Base-by-base conservation (phyloP, 1,140 invertebrate genomes). In the Drosophila setifemur region DNA sequence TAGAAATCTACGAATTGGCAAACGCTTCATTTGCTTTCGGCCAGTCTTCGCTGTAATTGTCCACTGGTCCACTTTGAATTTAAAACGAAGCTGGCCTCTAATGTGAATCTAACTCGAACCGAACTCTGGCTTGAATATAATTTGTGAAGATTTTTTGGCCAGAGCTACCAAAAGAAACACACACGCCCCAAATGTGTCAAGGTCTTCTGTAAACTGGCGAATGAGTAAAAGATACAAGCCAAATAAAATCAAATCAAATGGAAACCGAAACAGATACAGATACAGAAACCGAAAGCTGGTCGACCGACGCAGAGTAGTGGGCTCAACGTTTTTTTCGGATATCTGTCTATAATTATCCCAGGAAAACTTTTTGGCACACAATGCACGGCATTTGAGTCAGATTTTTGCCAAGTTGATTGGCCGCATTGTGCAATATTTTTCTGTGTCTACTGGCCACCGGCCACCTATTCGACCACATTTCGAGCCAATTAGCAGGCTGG, bases 191-290 rank as follows among this genome's bases (percentile, higher is more conserved):
- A 81, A 86, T 86, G 75, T 86, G 81, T 86, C 81, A 86, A 86
- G 81, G 81, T 69, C 81, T 70, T 43, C 69, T 86, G 81, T 86
- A 86, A 86, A 81, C 81, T 71, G 68, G 67, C 50, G 69, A 86
- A 86, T 74, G 74, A 72, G 66, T 54, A 40, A 74, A 69, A 78
- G 69, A 73, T 43, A 63, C 53, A 25, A 69, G 60, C 31, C 54
- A 26, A 37, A 48, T 39, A 40, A 64, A 64, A 29, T 29, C 33
- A 47, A 70, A 70, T 70, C 26, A 71, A 71, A 52, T 71, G 67
- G 35, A 63, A 71, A 72, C 44, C 67, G 39, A 60, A 68, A 58
- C n/a, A n/a, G n/a, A n/a, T n/a, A n/a, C n/a, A n/a, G n/a, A n/a
- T n/a, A n/a, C n/a, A n/a, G 35, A 63, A 71, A 72, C 44, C 67